phyloP scores from a whole-genome alignment of 2,888 invertebrate genomes.

The Folsomia manolachei region DNA sequence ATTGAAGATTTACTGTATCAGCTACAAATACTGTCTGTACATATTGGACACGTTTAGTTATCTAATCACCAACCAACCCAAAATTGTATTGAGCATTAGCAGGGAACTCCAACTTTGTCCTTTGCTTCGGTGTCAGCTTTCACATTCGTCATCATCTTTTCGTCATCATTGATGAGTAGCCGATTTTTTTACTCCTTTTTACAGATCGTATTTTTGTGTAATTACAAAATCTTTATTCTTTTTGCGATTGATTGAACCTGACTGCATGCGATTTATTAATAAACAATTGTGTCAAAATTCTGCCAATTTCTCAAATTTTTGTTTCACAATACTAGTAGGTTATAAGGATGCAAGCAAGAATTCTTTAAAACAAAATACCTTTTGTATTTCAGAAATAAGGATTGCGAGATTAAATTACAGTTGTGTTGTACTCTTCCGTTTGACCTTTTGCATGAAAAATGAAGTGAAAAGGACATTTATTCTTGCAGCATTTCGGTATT shows the following conservation, averaged over 20 bases:
- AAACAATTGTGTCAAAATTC: too few relatives aligned
- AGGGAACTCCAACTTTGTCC: background rate
- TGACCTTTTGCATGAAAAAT: background rate
- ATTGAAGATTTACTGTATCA: too few relatives aligned
- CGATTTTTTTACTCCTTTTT: background rate
- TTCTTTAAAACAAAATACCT: too few relatives aligned
- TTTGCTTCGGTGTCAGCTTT: conserved; percentile 14
- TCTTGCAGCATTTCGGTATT: background rate
- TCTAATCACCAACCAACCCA: background rate
- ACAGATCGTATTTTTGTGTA: too few relatives aligned
- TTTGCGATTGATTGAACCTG: too few relatives aligned
- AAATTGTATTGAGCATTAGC: conserved; percentile 7
- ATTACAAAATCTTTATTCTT: too few relatives aligned
- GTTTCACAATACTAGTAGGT: too few relatives aligned
- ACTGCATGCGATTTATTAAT: too few relatives aligned
- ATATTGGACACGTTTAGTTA: background rate
- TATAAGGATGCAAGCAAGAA: too few relatives aligned
- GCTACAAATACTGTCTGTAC: too few relatives aligned
- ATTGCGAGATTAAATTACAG: background rate
- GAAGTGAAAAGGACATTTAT: background rate
- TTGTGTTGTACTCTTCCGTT: background rate
- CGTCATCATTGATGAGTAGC: conserved; percentile 7
- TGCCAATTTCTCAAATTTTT: too few relatives aligned
- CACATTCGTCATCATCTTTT: conserved; percentile 11
- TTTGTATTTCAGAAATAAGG: too few relatives aligned